These are phyloP conservation scores for Bothrops jararaca DNA, from an alignment of 2,113 vertebrate genomes.

Conservation along the genomic window DNA sequence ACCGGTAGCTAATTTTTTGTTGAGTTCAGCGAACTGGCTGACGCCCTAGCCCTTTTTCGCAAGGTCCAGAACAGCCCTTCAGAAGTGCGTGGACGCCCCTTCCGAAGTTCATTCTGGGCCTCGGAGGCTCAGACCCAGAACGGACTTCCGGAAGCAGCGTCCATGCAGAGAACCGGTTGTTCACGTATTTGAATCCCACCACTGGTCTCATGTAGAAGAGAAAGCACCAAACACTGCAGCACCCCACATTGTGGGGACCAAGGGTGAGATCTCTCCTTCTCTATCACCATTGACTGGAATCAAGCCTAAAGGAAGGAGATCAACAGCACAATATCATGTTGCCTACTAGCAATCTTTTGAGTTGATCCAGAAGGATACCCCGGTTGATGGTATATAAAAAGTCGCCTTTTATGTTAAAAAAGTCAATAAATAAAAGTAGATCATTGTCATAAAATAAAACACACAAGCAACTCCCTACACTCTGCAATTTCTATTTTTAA, in stretches of 20 bases:
- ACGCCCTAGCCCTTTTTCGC: too few species aligned
- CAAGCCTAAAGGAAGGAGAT: background rate
- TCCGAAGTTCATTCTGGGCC: too few species aligned
- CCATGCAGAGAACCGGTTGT: too few species aligned
- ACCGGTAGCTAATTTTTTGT: too few species aligned
- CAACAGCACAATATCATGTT: background rate
- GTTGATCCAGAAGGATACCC: background rate
- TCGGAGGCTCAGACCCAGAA: too few species aligned
- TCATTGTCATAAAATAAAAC: background rate
- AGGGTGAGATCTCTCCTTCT: background rate
- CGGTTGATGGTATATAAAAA: background rate
- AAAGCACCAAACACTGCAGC: background rate
- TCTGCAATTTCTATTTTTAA: background rate
- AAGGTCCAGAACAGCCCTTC: too few species aligned
- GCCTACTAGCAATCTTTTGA: background rate
- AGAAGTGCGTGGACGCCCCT: too few species aligned
- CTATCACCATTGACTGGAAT: background rate
- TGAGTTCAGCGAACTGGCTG: too few species aligned
- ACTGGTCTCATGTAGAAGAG: background rate
- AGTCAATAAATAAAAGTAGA: background rate
- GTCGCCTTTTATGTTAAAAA: background rate
- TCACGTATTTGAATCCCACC: too few species aligned
- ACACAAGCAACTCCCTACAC: background rate
- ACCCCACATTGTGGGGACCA: background rate
- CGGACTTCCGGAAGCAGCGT: too few species aligned